Base-by-base conservation (phyloP, 2,113 vertebrate species). In the Oxyruncus cristatus region DNA sequence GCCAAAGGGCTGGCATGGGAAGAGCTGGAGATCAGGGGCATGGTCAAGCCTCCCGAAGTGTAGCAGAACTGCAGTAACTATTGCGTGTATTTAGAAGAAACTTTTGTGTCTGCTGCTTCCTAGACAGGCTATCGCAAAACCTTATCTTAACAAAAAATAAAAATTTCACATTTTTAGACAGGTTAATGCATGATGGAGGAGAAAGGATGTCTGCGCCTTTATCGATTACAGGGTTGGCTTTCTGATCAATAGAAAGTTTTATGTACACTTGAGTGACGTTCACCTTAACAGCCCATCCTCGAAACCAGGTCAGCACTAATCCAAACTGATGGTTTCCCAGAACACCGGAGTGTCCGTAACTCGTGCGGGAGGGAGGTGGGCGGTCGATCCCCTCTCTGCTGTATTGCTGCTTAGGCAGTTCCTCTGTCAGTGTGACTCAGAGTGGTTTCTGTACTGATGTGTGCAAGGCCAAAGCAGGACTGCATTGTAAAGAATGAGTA, bases 31-130 rank as follows among this genome's bases (percentile, higher is more conserved):
- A 21, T 68, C 58, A 32, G 83, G 26, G 12, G 2, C 32, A 16
- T 39, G 53, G 30, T 56, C 11, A n/a, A 3, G 6, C 44, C 27
- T 78, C 22, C 33, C 21, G 0, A 0, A 14, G 14, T 7, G 5
- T 15, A 32, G 44, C 2, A 68, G 58, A 42, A 61, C 46, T 37
- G 8, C 1, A 6, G 8, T 23, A 53, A 67, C 62, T 73, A 8
- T 41, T 72, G 19, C 11, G 3, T 9, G n/a, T 24, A 5, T 41
- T 55, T 37, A 65, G 30, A 58, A 49, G 27, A 65, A 46, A 50
- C 5, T 13, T 56, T 63, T 50, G 44, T 74, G 26, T 56, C 41
- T 88, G 16, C 39, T 7, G 1, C 33, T 78, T 85, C 33, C 30
- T 46, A 65, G 44, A 27, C 28, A 83, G 41, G 15, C 27, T 39